Evolutionary conservation across 2,797 vertebrate genomes (phyloP), one percentile per base, ranked within the genome.

Genomic region (Coregonus sp.): DNA sequence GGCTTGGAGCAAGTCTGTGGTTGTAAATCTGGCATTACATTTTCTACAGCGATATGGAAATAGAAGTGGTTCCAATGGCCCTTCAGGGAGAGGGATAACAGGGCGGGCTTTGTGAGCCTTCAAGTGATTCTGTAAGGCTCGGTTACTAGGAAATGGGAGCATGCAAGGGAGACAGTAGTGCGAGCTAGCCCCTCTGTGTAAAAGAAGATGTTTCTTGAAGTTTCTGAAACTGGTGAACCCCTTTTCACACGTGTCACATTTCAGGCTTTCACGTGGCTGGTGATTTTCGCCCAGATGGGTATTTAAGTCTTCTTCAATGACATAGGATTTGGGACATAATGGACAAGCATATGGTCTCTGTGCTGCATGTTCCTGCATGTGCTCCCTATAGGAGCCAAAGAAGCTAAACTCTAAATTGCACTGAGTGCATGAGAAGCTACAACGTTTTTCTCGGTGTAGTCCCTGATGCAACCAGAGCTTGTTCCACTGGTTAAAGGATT

Each of bases 161-260:
- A 66, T 67, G 54, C 86, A 85, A 2, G 68, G 51, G 25, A 77
- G 81, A 77, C 84, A 85, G 20, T 68, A 35, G 37, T 82, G 81
- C 7, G 81, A 78, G 50, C 29, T 71, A 2, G 70, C 70, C 2
- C 84, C 82, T 40, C 70, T 86, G 70, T 92, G 90, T 18, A 88
- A 79, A 71, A 80, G 80, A 73, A 75, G 61, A 80, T 90, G 89
- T 33, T 72, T 84, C 50, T 81, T 71, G 69, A 91, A 74, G 59
- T 85, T 89, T 37, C 20, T 78, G 18, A 67, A 37, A 75, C 72
- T 76, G 33, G 76, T 80, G 59, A 90, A 90, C 16, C 35, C 69
- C 76, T 89, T 89, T 51, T 84, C 84, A 72, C 90, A 90, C 2
- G 81, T 77, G 18, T 75, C 73, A 76, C 90, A 91, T 40, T 75